A percentile compares a stretch with the other conserved stretches of the same genome.
Evolutionary conservation across 2,113 vertebrate genomes (phyloP).

Genomic region (Petroica traversi): DNA sequence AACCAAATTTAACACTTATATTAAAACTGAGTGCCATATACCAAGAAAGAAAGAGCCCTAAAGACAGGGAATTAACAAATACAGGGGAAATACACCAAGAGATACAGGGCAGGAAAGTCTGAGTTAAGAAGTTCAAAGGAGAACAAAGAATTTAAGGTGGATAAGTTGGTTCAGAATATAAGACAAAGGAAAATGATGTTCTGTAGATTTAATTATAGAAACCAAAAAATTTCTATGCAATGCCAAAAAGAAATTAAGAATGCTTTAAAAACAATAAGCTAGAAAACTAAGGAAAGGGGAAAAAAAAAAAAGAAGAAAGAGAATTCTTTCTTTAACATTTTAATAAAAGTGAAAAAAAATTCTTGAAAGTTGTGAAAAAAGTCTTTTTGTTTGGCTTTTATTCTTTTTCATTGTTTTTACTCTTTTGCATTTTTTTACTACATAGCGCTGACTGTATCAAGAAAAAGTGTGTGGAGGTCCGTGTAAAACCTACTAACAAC

Average conservation of each 20-base stretch:
- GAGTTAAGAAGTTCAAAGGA: background rate
- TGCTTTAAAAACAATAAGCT: background rate
- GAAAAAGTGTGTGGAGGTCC: background rate
- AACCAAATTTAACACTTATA: background rate
- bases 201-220: background rate
- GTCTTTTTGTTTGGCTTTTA: background rate
- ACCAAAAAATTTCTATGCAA: background rate
- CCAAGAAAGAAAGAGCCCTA: background rate
- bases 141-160: background rate
- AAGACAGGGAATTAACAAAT: background rate
- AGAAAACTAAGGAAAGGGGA: background rate
- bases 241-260: background rate
- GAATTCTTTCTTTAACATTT: accelerated
- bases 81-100: background rate
- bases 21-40: background rate
- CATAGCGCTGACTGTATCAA: background rate
- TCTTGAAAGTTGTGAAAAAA: no score
- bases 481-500: background rate
- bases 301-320: background rate
- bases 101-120: background rate
- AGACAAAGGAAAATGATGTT: background rate
- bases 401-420: background rate
- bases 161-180: background rate
- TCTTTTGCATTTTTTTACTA: background rate
- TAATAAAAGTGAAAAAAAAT: background rate